phyloP scores from a whole-genome alignment of 2,113 vertebrate genomes.

The Takifugu bimaculatus region DNA sequence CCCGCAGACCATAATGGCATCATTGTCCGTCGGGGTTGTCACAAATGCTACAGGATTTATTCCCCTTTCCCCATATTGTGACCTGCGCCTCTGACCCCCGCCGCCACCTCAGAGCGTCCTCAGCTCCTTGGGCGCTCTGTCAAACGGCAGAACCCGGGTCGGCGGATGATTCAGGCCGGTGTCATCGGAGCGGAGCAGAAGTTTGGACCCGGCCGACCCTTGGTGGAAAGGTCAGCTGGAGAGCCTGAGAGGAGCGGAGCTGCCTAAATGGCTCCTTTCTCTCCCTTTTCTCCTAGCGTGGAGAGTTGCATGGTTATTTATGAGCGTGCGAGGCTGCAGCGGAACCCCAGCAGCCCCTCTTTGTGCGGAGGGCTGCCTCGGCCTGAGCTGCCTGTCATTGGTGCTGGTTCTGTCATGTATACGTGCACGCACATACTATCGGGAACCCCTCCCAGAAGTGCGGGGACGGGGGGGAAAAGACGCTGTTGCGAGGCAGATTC shows the following conservation, averaged over 20 bases:
- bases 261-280: slow-evolving; percentile 71
- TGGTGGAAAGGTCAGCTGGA: slow-evolving; percentile 64
- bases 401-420: slow-evolving; percentile 52
- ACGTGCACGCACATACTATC: slow-evolving; percentile 43
- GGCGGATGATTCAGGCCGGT: slow-evolving; percentile 57
- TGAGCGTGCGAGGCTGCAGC: slow-evolving; percentile 59
- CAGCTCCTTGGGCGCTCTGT: slow-evolving; percentile 43
- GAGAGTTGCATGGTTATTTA: slow-evolving; percentile 69
- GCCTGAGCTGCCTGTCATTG: slow-evolving; percentile 59
- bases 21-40: slow-evolving; percentile 72
- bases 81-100: slow-evolving; percentile 68
- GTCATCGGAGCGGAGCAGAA: slow-evolving; percentile 11
- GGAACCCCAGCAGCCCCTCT: slow-evolving; percentile 57
- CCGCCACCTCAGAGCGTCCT: slow-evolving; percentile 61
- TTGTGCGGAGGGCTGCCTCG: slow-evolving; percentile 52
- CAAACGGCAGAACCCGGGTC: slow-evolving; percentile 49
- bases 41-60: slow-evolving; percentile 69
- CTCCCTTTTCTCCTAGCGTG: slow-evolving; percentile 41
- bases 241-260: slow-evolving; percentile 65
- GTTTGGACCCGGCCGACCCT: slow-evolving; percentile 55
- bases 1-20: slow-evolving; percentile 65
- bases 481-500: slow-evolving; percentile 71
- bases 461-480: slow-evolving; percentile 59
- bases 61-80: slow-evolving; percentile 66
- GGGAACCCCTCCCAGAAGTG: slow-evolving; percentile 53